Conservation (phyloP, 2,797 vertebrate genomes). For the Chloroceryle inda region DNA sequence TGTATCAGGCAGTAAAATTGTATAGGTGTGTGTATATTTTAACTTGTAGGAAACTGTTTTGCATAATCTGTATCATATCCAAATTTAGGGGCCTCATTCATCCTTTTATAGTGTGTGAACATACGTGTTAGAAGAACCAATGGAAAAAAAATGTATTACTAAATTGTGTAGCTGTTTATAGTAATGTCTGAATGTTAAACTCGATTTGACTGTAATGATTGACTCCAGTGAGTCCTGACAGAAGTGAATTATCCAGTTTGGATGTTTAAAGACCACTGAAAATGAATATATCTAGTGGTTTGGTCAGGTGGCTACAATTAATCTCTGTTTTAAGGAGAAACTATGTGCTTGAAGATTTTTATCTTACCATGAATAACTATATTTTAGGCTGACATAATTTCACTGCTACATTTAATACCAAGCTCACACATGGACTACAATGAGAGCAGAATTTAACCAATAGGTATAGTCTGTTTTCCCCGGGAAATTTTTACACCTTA, state of each 20-base stretch:
- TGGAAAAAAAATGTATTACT: background rate
- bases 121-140: background rate
- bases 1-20: background rate
- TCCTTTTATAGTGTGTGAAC: background rate
- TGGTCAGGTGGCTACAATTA: background rate
- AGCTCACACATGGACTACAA: background rate
- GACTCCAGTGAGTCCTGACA: background rate
- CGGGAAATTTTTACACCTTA: background rate
- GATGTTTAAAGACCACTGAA: background rate
- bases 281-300: background rate
- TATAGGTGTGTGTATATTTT: background rate
- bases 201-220: background rate
- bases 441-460: background rate
- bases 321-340: background rate
- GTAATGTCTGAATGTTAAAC: background rate
- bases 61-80: background rate
- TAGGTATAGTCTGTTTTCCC: background rate
- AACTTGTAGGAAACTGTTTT: background rate
- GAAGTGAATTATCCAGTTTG: background rate
- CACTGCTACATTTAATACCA: background rate
- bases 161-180: background rate
- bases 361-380: background rate
- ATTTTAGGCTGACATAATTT: background rate
- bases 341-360: background rate
- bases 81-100: background rate